A percentile compares a stretch with the other conserved stretches of the same genome.
These are phyloP conservation scores for Cossypha niveicapilla DNA, from an alignment of 2,797 vertebrate species.

Conservation along the genomic window DNA sequence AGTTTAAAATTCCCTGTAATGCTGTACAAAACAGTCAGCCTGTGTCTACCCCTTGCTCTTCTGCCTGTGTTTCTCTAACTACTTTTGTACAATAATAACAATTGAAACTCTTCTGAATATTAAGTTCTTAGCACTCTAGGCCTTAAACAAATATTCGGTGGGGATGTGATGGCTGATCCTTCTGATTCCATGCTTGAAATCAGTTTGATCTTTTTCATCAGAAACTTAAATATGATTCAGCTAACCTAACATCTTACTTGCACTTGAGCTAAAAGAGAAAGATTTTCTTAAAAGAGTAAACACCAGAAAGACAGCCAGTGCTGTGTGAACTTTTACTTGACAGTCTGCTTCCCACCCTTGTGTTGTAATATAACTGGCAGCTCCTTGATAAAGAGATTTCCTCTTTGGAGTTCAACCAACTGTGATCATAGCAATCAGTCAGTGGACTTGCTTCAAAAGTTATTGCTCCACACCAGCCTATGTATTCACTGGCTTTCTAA, in stretches of 20 bases:
- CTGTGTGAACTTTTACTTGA: neutral
- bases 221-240: neutral
- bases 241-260: neutral
- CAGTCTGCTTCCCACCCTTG: rapidly evolving
- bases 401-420: neutral
- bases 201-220: neutral
- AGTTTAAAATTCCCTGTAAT: neutral
- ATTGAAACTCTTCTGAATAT: neutral
- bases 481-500: neutral
- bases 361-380: neutral
- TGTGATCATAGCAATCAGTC: neutral
- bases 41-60: neutral
- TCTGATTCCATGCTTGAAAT: neutral
- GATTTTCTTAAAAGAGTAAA: neutral
- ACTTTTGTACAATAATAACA: neutral
- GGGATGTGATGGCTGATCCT: neutral
- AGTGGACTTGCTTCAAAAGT: neutral
- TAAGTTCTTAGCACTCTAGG: neutral
- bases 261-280: neutral
- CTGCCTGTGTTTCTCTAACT: neutral
- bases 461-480: neutral
- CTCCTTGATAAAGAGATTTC: neutral
- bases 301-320: neutral
- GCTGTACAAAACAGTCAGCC: neutral
- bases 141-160: neutral